Conservation (phyloP, 2,113 vertebrate genomes). For the Centropus unirufus region DNA sequence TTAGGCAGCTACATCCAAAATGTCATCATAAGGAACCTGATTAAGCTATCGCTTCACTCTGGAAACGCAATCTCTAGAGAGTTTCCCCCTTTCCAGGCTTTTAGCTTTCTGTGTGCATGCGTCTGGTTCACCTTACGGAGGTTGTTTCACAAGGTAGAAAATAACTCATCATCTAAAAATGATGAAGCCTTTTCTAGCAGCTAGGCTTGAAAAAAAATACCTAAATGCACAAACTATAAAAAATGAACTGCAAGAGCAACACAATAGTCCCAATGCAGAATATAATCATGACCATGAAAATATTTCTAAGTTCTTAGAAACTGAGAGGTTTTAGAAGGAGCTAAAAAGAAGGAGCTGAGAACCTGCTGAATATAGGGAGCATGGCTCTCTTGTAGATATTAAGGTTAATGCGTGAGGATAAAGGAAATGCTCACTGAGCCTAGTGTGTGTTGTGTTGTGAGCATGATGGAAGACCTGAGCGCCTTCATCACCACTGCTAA, state of each 20-base stretch:
- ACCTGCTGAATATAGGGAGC: background rate
- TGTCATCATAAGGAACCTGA: background rate
- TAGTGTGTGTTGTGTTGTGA: background rate
- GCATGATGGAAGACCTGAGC: background rate
- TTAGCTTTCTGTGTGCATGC: background rate
- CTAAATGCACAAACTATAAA: background rate
- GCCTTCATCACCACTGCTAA: background rate
- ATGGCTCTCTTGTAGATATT: background rate
- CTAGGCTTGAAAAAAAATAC: background rate
- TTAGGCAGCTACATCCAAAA: background rate
- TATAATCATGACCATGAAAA: background rate
- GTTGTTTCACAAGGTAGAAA: background rate
- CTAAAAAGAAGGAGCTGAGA: background rate
- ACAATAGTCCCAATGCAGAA: background rate
- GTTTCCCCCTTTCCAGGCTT: background rate
- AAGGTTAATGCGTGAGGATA: background rate
- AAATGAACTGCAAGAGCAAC: background rate
- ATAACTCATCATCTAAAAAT: background rate
- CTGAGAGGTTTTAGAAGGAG: background rate
- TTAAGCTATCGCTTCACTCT: background rate
- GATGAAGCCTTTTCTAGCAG: background rate
- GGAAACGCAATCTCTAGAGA: background rate
- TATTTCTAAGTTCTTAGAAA: background rate
- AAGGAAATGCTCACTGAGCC: background rate
- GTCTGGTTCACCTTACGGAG: background rate